phyloP scores from a whole-genome alignment of 2,888 invertebrate species.

The Metopia argyrocephala region DNA sequence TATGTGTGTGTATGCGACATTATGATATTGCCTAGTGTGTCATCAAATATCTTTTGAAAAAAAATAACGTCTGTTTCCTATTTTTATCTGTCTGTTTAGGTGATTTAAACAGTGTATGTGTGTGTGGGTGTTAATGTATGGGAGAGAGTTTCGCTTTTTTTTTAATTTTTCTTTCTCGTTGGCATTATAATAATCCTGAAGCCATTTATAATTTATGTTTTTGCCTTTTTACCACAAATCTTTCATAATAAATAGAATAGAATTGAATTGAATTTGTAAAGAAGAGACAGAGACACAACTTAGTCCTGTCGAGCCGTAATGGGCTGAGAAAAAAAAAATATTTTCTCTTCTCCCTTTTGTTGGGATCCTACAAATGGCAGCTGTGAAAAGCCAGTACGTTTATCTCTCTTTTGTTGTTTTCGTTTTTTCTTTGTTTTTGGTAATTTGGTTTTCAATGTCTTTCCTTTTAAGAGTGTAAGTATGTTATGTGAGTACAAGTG shows the following conservation, averaged over 20 bases:
- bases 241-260: conserved; percentile 52
- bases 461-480: not conserved
- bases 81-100: conserved; percentile 15
- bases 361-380: too few species aligned
- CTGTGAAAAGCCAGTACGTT: conserved; percentile 37
- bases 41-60: not conserved
- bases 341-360: conserved; percentile 38
- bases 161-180: conserved; percentile 3
- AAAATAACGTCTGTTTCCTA: not conserved
- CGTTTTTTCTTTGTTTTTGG: not conserved
- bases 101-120: conserved; percentile 12
- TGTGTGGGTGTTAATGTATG: not conserved
- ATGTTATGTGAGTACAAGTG: not conserved
- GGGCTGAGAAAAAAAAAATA: conserved; percentile 29
- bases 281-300: not conserved
- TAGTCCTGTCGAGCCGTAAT: not conserved
- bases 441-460: not conserved
- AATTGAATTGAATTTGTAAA: conserved; percentile 18
- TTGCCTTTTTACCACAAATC: conserved; percentile 52
- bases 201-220: conserved; percentile 57
- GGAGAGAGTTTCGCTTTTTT: too few species aligned
- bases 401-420: conserved; percentile 27
- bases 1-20: not conserved
- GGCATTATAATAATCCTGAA: conserved; percentile 32
- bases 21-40: not conserved